phyloP scores from a whole-genome alignment of 2,113 vertebrate species.

The Kryptolebias marmoratus region DNA sequence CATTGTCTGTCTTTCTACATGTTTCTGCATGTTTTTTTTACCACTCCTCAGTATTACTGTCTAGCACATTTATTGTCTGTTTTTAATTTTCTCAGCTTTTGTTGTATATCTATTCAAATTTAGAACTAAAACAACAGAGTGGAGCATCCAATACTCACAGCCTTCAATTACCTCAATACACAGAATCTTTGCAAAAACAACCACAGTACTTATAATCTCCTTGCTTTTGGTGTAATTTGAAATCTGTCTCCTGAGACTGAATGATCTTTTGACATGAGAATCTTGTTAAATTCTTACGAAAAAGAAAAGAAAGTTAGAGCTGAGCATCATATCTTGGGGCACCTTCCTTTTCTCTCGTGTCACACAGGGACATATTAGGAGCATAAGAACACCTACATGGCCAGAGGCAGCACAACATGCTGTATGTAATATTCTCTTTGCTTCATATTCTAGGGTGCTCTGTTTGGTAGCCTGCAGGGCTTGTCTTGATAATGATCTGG shows the following conservation, averaged over 20 bases:
- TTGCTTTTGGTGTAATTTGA: constrained; percentile 33
- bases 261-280: not conserved
- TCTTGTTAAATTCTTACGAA: constrained; percentile 21
- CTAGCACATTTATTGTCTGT: not conserved
- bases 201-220: constrained; percentile 17
- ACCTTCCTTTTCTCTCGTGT: not conserved
- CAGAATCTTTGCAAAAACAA: constrained; percentile 7
- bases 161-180: constrained; percentile 16
- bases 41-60: not conserved
- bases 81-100: not conserved
- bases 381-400: constrained; percentile 21
- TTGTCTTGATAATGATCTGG: constrained; percentile 53
- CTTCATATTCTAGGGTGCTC: constrained; percentile 13
- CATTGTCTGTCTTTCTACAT: too few relatives aligned
- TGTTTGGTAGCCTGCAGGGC: constrained; percentile 66
- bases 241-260: constrained; percentile 7
- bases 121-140: not conserved
- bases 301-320: constrained; percentile 3
- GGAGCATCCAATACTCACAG: not conserved
- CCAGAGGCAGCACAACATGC: constrained; percentile 59
- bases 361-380: constrained; percentile 60
- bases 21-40: not conserved
- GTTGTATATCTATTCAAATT: not conserved
- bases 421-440: constrained; percentile 19
- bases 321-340: not conserved